Evolutionary conservation across 35 echinoderm and acorn worm genomes (phyloP).

Genomic region (Strongylocentrotus purpuratus): DNA sequence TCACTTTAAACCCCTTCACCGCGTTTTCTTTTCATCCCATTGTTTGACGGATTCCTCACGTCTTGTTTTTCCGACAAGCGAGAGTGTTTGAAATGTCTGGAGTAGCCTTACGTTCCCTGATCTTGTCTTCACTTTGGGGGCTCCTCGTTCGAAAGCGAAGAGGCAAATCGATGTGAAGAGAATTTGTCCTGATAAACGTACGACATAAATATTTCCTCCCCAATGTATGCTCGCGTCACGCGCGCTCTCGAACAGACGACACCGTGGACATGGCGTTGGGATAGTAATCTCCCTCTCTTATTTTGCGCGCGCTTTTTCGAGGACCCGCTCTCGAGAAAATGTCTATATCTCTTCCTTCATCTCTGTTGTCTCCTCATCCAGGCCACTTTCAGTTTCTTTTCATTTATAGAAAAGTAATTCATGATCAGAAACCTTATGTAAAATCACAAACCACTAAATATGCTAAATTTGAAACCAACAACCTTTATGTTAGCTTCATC

Average conservation of each 20-base stretch:
- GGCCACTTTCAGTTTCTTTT: not conserved
- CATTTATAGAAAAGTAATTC: too few relatives aligned
- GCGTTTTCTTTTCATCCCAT: conserved; percentile 25
- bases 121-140: conserved; percentile 24
- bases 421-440: too few relatives aligned
- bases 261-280: conserved; percentile 3
- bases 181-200: conserved; percentile 14
- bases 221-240: conserved; percentile 28
- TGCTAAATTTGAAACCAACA: not conserved
- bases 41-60: not conserved
- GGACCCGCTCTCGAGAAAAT: conserved; percentile 3
- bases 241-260: conserved; percentile 4
- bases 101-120: conserved; percentile 22
- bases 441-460: too few relatives aligned
- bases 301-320: conserved; percentile 19
- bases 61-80: conserved; percentile 43
- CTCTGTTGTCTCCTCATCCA: not conserved
- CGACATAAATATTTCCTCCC: conserved; percentile 56
- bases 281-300: conserved; percentile 20
- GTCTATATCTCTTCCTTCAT: conserved; percentile 13
- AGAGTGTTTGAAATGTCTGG: conserved; percentile 41
- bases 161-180: conserved; percentile 44
- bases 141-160: not conserved
- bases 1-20: conserved; percentile 37
- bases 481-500: not conserved